phyloP scores from a whole-genome alignment of 2,888 invertebrate species.

The Xanthia icteritia region DNA sequence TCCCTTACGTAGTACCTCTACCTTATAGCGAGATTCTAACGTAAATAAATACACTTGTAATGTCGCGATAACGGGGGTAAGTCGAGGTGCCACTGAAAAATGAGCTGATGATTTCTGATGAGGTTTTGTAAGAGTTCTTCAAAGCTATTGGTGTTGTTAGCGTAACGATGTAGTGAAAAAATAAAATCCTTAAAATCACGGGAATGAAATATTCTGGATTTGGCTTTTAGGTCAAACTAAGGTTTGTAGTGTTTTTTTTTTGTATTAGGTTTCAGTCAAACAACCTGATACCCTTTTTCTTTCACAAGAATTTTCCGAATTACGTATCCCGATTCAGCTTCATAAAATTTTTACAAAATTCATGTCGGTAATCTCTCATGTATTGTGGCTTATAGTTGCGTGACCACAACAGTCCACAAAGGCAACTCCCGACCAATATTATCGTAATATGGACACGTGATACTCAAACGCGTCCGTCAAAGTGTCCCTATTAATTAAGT shows the following conservation, averaged over 20 bases:
- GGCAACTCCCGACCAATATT: constrained; percentile 15
- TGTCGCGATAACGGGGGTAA: constrained; percentile 20
- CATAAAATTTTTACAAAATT: background rate
- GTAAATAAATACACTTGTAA: constrained; percentile 39
- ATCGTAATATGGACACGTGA: constrained; percentile 35
- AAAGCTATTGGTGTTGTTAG: background rate
- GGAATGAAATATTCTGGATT: background rate
- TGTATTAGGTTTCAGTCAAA: background rate
- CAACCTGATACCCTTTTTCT: background rate
- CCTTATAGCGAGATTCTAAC: constrained; percentile 14
- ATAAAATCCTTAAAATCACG: background rate
- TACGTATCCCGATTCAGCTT: background rate
- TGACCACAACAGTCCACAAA: constrained; percentile 22
- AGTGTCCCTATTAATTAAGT: constrained; percentile 50
- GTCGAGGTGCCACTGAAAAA: constrained; percentile 17
- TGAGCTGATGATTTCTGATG: background rate
- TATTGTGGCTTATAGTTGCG: background rate
- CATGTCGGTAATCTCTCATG: background rate
- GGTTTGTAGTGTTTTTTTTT: background rate
- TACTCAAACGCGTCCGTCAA: constrained; percentile 20
- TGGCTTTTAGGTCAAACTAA: background rate
- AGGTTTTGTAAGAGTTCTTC: background rate
- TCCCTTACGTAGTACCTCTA: constrained; percentile 26
- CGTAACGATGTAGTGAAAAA: too few species aligned
- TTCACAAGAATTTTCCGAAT: background rate